A percentile compares a stretch with the other conserved stretches of the same genome.
These are phyloP conservation scores for Rhodinocichla rosea DNA, from an alignment of 2,113 vertebrate species.

Conservation along the genomic window DNA sequence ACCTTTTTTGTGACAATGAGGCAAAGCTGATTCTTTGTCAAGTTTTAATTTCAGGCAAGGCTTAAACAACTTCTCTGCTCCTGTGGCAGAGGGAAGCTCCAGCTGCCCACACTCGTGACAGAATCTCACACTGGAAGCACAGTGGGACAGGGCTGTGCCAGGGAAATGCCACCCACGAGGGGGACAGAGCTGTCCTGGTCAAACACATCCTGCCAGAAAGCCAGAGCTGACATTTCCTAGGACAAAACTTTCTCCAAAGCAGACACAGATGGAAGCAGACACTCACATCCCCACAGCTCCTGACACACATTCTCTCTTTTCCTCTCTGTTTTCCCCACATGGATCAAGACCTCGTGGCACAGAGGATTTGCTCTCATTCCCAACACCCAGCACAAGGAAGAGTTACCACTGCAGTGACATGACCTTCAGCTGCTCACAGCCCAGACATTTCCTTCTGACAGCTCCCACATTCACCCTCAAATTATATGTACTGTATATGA, in stretches of 20 bases:
- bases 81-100: not conserved
- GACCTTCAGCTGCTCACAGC: constrained; percentile 25
- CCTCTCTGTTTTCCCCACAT: not conserved
- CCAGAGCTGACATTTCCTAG: not conserved
- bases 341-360: not conserved
- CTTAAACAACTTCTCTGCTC: not conserved
- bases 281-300: not conserved
- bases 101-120: accelerated
- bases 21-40: not conserved
- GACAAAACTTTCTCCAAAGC: not conserved
- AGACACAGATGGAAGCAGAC: not conserved
- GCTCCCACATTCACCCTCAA: constrained; percentile 28
- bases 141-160: not conserved
- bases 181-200: not conserved
- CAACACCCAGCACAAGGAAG: not conserved
- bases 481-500: constrained; percentile 14
- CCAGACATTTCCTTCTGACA: not conserved
- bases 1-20: not conserved
- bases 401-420: not conserved
- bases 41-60: not conserved
- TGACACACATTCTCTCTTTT: not conserved
- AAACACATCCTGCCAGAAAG: not conserved
- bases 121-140: accelerated
- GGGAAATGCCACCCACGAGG: not conserved
- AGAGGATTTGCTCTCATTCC: not conserved